Percentiles rank a stretch among this genome's conserved stretches.
Evolutionary conservation across 1,140 invertebrate genomes (phyloP).

Genomic region (Lasioglossum albipes): DNA sequence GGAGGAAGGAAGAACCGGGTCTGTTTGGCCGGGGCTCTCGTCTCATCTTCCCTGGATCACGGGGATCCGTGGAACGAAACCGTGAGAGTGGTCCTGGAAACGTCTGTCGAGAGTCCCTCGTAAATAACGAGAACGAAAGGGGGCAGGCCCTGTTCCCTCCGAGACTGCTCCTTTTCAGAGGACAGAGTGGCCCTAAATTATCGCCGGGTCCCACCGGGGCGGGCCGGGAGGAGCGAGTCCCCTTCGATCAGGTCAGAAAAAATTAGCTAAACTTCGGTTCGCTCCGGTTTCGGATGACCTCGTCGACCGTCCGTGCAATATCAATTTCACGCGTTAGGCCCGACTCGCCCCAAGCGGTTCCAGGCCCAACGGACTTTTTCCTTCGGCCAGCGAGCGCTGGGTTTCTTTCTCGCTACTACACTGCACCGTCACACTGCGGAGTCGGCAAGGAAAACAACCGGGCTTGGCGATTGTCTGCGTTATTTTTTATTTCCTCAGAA

Average conservation of each 20-base stretch:
- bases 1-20: slow-evolving; percentile 24
- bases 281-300: slow-evolving; percentile 27
- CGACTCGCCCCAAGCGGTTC: not conserved
- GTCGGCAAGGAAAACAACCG: too few species aligned
- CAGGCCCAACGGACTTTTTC: slow-evolving; percentile 1
- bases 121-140: slow-evolving; percentile 58
- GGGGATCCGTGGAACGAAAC: slow-evolving; percentile 21
- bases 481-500: too few species aligned
- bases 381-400: too few species aligned
- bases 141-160: slow-evolving; percentile 21
- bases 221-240: not conserved
- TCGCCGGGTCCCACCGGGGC: slow-evolving; percentile 52
- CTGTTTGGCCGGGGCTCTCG: not conserved
- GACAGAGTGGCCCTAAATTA: slow-evolving; percentile 61
- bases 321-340: slow-evolving; percentile 49
- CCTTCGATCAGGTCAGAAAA: slow-evolving; percentile 50
- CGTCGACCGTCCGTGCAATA: slow-evolving; percentile 4
- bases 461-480: too few species aligned
- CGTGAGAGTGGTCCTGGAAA: slow-evolving; percentile 43
- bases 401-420: too few species aligned
- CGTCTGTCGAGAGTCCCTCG: slow-evolving; percentile 55
- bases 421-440: too few species aligned
- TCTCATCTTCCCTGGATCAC: not conserved
- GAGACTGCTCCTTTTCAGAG: slow-evolving; percentile 41
- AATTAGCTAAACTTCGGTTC: slow-evolving; percentile 34